A percentile compares a stretch with the other conserved stretches of the same genome.
phyloP scores from a whole-genome alignment of 2,888 invertebrate genomes.

The Dinocampus coccinellae region DNA sequence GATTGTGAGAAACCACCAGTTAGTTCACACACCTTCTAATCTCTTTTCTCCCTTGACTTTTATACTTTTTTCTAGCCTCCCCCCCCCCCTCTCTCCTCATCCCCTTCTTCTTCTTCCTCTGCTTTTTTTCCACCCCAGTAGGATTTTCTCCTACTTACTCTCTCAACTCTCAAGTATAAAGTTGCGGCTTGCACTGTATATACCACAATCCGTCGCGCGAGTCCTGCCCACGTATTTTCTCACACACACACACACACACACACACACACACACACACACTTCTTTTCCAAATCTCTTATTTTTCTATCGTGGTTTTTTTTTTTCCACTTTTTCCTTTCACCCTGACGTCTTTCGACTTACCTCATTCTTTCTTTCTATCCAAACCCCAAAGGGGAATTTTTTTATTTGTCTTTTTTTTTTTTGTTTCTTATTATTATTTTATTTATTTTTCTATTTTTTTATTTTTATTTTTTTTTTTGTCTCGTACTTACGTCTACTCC shows the following conservation, averaged over 20 bases:
- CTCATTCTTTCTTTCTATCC: conserved; percentile 22
- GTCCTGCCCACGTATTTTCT: conserved; percentile 1
- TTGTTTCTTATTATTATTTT: not conserved
- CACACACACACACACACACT: not conserved
- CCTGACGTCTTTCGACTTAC: conserved; percentile 30
- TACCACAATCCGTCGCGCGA: conserved; percentile 22
- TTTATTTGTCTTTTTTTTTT: conserved; percentile 16
- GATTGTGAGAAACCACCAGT: conserved; percentile 33
- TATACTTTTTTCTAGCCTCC: not conserved
- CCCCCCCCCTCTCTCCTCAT: no score
- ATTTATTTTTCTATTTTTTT: not conserved
- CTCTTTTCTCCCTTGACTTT: conserved; percentile 10
- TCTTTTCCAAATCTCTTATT: conserved; percentile 4
- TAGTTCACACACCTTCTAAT: conserved; percentile 34
- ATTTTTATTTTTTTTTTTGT: conserved; percentile 21
- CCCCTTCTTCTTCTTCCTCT: no score
- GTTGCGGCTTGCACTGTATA: conserved; percentile 29
- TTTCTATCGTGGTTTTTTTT: not conserved
- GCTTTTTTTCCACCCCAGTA: not conserved
- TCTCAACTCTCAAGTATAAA: conserved; percentile 7
- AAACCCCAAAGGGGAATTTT: conserved; percentile 3
- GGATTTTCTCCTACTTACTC: conserved; percentile 31
- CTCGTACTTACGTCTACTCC: conserved; percentile 27
- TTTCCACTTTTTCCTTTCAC: not conserved
- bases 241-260: not conserved